Evolutionary conservation across 2,888 invertebrate genomes (phyloP), one percentile per base, ranked within the genome.

Genomic region (Ypsolopha sequella): DNA sequence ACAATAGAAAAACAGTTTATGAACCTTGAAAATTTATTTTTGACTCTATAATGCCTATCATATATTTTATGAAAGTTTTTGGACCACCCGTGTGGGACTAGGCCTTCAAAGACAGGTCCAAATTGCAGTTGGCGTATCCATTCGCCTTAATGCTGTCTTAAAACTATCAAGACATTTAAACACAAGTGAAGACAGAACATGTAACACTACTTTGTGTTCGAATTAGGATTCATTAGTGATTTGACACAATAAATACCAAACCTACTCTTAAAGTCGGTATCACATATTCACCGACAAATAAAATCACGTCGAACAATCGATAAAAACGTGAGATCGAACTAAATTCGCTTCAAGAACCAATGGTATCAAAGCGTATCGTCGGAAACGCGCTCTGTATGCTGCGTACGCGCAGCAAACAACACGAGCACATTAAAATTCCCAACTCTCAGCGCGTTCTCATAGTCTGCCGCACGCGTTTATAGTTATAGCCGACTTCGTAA

Each of bases 371-470:
- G n/a, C 33, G n/a, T 46, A 45, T 34, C 33, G 35, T 66, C 63
- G 66, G 56, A 63, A 66, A 67, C 65, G 66, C 69, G 74, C 72
- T 78, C 64, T 57, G 76, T 80, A 84, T 81, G 76, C 82, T 63
- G 69, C 68, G 68, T 62, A 69, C 68, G 78, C 69, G 64, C 73
- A 61, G 55, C 56, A 61, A 61, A 67, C 73, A 70, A 80, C 84
- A 84, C 82, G 82, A 79, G 66, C 73, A 66, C 76, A 82, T 85
- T 84, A 81, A 73, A 73, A 84, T 84, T 82, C 84, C 65, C 72
- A 58, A 61, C 73, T 76, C 76, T 73, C 65, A 70, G 69, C 64
- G 59, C 66, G 80, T 80, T 81, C 82, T 81, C 82, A 81, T 50
- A 44, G 35, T 7, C 24, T 14, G 36, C 36, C 43, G 35, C 49